Evolutionary conservation across 35 echinoderm and acorn worm species (phyloP), one percentile per base, ranked within the genome.

Genomic region (Amphiura filiformis): DNA sequence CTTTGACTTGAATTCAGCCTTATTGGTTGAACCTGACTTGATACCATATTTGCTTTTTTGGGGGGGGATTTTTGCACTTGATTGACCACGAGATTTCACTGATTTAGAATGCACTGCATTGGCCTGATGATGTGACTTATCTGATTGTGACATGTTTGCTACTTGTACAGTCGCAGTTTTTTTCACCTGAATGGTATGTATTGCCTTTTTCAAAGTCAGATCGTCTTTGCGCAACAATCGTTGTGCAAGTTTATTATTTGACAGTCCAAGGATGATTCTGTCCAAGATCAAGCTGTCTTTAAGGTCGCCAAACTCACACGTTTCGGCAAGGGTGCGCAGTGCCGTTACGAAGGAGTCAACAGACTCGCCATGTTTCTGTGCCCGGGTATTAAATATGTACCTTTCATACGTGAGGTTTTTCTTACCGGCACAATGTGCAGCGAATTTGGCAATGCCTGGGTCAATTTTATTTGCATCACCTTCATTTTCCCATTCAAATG

Each of bases 241-340:
- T 39, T 92, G 86, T 35, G 76, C 75, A 34, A 86, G 30, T 30
- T 77, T 76, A 17, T 32, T 38, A 81, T 89, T 82, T 39, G 31
- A 44, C 37, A 95, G 75, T 0, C 94, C 94, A 0, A 92, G 36
- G 3, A 92, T 82, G 13, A 92, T 37, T n/a, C 83, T 30, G 37
- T 90, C 92, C 76, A 88, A 36, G 92, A n/a, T n/a, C n/a, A n/a
- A n/a, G n/a, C n/a, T n/a, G n/a, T n/a, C n/a, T n/a, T n/a, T n/a
- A n/a, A n/a, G 56, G 13, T 35, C 38, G 5, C 77, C 86, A 89
- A 89, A 95, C 39, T 95, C 83, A 75, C 90, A 96, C 18, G 94
- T 89, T 3, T 86, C 78, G 0, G 94, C 86, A 15, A 89, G 42
- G 18, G 64, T 65, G 23, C 81, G 37, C 34, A 95, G 37, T 11